These are phyloP conservation scores for Megalonaias nervosa DNA, from an alignment of 1,140 invertebrate genomes.

Conservation along the genomic window DNA sequence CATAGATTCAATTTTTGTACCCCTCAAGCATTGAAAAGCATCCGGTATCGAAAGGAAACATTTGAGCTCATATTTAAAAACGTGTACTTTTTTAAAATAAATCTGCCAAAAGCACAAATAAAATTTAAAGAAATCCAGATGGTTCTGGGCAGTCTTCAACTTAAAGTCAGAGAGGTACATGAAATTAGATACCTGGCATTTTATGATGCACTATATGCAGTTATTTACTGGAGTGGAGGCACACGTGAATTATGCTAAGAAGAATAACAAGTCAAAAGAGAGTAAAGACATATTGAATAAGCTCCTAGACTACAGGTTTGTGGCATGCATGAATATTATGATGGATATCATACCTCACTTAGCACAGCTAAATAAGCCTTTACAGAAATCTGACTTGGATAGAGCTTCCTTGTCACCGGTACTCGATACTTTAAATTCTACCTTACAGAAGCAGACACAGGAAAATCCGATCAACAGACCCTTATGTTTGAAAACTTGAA, in stretches of 20 bases:
- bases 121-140: constrained; percentile 11
- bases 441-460: too few relatives aligned
- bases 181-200: constrained; percentile 11
- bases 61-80: not conserved
- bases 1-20: not conserved
- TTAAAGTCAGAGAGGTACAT: constrained; percentile 18
- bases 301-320: not conserved
- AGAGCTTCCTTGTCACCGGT: not conserved
- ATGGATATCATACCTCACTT: not conserved
- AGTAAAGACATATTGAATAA: not conserved
- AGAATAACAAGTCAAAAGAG: not conserved
- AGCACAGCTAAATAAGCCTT: not conserved
- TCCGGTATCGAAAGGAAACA: not conserved
- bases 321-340: not conserved
- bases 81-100: constrained; percentile 33
- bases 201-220: constrained; percentile 9
- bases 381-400: not conserved
- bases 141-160: constrained; percentile 6
- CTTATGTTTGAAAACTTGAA: too few relatives aligned
- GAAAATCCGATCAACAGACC: too few relatives aligned
- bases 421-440: too few relatives aligned
- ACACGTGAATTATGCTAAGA: not conserved
- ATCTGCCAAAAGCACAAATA: not conserved
- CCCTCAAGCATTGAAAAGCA: not conserved
- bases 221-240: not conserved